Percentiles rank a stretch among this genome's conserved stretches.
Evolutionary conservation across 2,797 vertebrate species (phyloP).

Genomic region (Lindbergichthys nudifrons): DNA sequence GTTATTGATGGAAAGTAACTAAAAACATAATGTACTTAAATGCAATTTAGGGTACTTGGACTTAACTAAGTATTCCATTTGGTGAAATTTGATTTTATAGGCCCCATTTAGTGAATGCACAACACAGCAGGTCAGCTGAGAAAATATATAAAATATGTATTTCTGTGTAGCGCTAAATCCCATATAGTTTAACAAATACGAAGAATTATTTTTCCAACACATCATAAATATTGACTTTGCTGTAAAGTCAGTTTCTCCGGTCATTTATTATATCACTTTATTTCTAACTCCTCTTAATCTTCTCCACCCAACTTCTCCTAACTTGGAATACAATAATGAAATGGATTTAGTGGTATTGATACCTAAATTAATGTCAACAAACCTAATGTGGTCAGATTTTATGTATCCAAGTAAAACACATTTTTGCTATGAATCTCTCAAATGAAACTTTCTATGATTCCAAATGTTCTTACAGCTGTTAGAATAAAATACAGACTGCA

Average conservation of each 20-base stretch:
- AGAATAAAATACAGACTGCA: slow-evolving; percentile 23
- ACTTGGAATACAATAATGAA: background rate
- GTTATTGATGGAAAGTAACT: background rate
- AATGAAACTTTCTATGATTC: slow-evolving; percentile 30
- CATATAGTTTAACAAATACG: background rate
- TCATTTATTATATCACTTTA: background rate
- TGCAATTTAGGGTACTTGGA: background rate
- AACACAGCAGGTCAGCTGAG: background rate
- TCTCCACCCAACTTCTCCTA: background rate
- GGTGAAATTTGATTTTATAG: background rate
- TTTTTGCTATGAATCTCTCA: slow-evolving; percentile 7
- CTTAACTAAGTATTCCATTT: background rate
- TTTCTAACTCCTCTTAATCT: background rate
- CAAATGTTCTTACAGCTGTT: slow-evolving; percentile 9
- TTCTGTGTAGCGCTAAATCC: background rate
- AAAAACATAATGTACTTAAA: background rate
- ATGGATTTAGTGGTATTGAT: background rate
- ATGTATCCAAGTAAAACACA: background rate
- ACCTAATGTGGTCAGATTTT: background rate
- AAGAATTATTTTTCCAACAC: background rate
- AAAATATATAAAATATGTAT: background rate
- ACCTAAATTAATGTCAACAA: slow-evolving; percentile 3
- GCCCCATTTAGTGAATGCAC: too few relatives aligned
- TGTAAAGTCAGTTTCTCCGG: background rate
- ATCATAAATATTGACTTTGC: background rate